A percentile compares a stretch with the other conserved stretches of the same genome.
Evolutionary conservation across 2,888 invertebrate species (phyloP).

Genomic region (Macaria liturata): DNA sequence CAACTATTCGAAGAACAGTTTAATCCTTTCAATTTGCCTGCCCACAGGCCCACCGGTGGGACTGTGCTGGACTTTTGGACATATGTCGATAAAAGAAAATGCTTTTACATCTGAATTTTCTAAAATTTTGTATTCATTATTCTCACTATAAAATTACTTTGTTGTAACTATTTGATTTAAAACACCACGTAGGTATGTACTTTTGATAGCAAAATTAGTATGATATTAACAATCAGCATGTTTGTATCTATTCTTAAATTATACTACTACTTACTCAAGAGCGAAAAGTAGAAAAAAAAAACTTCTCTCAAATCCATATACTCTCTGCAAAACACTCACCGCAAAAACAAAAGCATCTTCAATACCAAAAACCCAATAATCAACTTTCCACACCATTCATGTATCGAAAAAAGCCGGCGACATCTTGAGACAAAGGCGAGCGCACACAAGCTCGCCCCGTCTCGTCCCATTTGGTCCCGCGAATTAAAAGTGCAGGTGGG

Average conservation of each 20-base stretch:
- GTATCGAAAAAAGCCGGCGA: constrained; percentile 32
- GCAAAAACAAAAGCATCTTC: neutral
- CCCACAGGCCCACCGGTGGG: constrained; percentile 53
- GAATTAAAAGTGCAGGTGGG: constrained; percentile 82
- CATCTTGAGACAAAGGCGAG: constrained; percentile 42
- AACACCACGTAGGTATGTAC: too few species aligned
- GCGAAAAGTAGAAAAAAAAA: too few species aligned
- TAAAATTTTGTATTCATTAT: neutral
- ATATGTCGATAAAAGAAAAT: constrained; percentile 29
- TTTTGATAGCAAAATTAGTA: too few species aligned
- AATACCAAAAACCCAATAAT: constrained; percentile 27
- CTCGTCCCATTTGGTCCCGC: constrained; percentile 37
- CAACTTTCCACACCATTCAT: constrained; percentile 23
- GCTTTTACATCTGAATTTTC: neutral
- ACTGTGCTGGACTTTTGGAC: constrained; percentile 43
- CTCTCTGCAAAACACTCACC: too few species aligned
- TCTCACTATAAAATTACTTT: neutral
- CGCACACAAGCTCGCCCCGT: constrained; percentile 36
- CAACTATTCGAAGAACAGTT: constrained; percentile 52
- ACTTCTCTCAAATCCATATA: too few species aligned
- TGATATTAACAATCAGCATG: too few species aligned
- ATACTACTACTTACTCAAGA: too few species aligned
- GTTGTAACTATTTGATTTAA: too few species aligned
- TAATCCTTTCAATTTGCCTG: constrained; percentile 56
- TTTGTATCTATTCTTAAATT: too few species aligned